A percentile compares a stretch with the other conserved stretches of the same genome.
phyloP scores from a whole-genome alignment of 2,113 vertebrate genomes.

The Thermophis baileyi region DNA sequence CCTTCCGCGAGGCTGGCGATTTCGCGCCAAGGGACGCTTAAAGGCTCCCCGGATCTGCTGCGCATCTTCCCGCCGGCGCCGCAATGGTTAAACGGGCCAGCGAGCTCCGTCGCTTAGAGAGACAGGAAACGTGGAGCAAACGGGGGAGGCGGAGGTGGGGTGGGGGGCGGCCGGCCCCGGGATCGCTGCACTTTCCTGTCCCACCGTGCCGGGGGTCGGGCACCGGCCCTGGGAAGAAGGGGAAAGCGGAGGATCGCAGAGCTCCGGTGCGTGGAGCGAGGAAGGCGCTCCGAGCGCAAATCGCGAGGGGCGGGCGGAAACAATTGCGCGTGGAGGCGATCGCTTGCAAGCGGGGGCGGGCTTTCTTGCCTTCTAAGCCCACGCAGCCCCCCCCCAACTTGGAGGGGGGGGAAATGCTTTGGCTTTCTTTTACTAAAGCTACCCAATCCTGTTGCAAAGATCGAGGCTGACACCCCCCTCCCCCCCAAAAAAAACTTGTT shows the following conservation, averaged over 20 bases:
- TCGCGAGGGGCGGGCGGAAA: no score
- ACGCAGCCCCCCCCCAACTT: background rate
- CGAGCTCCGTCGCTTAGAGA: background rate
- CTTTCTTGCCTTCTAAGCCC: background rate
- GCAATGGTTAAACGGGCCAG: background rate
- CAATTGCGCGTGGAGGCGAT: no score
- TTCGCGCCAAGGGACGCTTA: no score
- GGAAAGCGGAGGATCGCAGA: no score
- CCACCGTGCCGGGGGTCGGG: background rate
- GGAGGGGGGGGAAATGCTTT: background rate
- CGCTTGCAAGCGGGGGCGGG: no score
- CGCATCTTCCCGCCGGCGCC: background rate
- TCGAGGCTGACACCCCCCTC: background rate
- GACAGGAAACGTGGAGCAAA: background rate
- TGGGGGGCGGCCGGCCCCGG: no score
- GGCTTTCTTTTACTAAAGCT: background rate
- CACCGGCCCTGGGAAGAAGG: background rate
- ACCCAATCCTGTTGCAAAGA: background rate
- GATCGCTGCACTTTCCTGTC: background rate
- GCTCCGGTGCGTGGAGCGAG: no score
- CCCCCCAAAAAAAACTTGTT: background rate
- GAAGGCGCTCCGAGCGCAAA: no score
- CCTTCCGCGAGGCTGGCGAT: background rate
- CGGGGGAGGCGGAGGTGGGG: no score
- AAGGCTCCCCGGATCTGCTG: background rate